Evolutionary conservation across 2,888 invertebrate species (phyloP).

Genomic region (Diaprepes abbreviatus): DNA sequence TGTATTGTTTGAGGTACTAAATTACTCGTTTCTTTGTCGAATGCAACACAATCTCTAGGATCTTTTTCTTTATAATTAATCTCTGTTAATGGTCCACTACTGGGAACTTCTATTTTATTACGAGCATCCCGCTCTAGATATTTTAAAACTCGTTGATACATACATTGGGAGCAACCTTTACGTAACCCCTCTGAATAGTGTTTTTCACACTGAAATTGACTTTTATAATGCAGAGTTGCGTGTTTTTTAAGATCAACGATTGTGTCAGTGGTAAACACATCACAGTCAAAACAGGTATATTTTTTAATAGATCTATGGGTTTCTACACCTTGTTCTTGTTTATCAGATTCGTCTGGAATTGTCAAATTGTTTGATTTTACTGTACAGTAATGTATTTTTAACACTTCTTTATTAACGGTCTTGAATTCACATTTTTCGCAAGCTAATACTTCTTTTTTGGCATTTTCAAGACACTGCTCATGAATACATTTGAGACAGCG

Average conservation of each 20-base stretch:
- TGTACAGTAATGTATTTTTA: neutral
- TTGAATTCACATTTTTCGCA: conserved; percentile 2
- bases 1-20: too few relatives aligned
- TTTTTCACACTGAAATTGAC: neutral
- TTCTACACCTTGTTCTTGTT: neutral
- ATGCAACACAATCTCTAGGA: too few relatives aligned
- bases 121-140: too few relatives aligned
- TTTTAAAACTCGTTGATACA: too few relatives aligned
- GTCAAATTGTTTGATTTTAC: too few relatives aligned
- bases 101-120: too few relatives aligned
- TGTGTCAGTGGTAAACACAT: neutral
- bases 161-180: neutral
- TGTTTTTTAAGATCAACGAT: neutral
- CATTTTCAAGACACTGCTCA: neutral
- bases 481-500: neutral
- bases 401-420: neutral
- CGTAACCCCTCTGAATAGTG: neutral
- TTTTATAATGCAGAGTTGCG: neutral
- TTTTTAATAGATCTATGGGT: neutral
- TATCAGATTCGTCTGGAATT: too few relatives aligned
- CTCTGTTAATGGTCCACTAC: too few relatives aligned
- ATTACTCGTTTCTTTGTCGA: too few relatives aligned
- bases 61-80: too few relatives aligned
- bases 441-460: neutral
- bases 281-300: neutral